Evolutionary conservation across 1,140 invertebrate genomes (phyloP).

Genomic region (Popillia japonica): DNA sequence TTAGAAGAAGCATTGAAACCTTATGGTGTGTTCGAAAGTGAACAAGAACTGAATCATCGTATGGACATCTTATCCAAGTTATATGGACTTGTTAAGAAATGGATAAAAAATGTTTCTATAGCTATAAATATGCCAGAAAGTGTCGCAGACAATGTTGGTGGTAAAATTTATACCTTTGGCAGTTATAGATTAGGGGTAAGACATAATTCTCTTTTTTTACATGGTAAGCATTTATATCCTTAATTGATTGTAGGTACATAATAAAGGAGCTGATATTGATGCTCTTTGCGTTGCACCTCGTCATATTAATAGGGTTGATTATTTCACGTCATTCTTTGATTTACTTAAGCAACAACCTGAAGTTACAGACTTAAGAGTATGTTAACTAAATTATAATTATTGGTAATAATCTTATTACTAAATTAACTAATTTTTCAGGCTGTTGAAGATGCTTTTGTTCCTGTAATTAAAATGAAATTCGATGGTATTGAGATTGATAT

Average conservation of each 20-base stretch:
- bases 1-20: constrained; percentile 83
- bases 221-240: not conserved
- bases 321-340: constrained; percentile 95
- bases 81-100: constrained; percentile 88
- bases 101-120: constrained; percentile 90
- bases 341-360: constrained; percentile 87
- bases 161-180: constrained; percentile 99
- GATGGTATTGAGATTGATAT: constrained; percentile 99
- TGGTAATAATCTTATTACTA: not conserved
- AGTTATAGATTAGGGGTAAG: constrained; percentile 85
- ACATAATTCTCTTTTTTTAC: not conserved
- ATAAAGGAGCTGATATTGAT: constrained; percentile 98
- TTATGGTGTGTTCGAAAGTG: constrained; percentile 92
- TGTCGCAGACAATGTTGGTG: constrained; percentile 88
- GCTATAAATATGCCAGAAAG: constrained; percentile 88
- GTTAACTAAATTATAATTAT: constrained; percentile 46
- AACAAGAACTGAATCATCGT: constrained; percentile 89
- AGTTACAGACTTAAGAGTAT: constrained; percentile 83
- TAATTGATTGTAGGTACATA: constrained; percentile 82
- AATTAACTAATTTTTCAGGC: constrained; percentile 64
- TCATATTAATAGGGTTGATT: constrained; percentile 93
- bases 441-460: constrained; percentile 99
- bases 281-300: constrained; percentile 96
- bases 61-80: constrained; percentile 85
- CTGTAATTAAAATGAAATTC: constrained; percentile 99